phyloP scores from a whole-genome alignment of 2,113 vertebrate species.

The Neolamprologus hecqui region DNA sequence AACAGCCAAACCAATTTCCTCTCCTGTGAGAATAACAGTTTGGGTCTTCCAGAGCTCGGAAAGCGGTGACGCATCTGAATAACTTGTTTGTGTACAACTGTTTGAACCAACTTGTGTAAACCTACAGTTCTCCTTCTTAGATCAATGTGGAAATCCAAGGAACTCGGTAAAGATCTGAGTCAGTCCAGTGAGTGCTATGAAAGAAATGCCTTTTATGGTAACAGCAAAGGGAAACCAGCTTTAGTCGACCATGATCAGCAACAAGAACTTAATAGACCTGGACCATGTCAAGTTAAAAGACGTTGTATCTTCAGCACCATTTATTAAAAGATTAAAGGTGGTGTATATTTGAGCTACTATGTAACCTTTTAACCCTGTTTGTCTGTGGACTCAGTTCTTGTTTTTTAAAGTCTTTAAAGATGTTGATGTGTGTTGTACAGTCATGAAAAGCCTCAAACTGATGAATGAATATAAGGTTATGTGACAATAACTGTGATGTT shows the following conservation, averaged over 20 bases:
- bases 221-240: neutral
- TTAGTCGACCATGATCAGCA: neutral
- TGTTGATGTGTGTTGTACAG: neutral
- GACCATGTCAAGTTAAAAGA: neutral
- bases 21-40: neutral
- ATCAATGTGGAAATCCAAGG: no score
- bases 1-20: neutral
- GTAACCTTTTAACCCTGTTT: neutral
- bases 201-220: neutral
- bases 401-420: neutral
- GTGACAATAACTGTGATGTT: neutral
- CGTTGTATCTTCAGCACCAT: neutral
- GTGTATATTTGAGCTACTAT: fast-evolving
- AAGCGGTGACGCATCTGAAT: fast-evolving
- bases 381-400: neutral
- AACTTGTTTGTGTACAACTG: neutral
- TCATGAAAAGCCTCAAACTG: neutral
- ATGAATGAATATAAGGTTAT: fast-evolving
- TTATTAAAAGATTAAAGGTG: neutral
- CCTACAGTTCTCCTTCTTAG: neutral
- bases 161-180: neutral
- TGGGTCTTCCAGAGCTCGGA: neutral
- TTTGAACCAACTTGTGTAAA: neutral
- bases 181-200: neutral
- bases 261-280: neutral